phyloP scores from a whole-genome alignment of 2,888 invertebrate genomes.

The Ophonus ardosiacus region DNA sequence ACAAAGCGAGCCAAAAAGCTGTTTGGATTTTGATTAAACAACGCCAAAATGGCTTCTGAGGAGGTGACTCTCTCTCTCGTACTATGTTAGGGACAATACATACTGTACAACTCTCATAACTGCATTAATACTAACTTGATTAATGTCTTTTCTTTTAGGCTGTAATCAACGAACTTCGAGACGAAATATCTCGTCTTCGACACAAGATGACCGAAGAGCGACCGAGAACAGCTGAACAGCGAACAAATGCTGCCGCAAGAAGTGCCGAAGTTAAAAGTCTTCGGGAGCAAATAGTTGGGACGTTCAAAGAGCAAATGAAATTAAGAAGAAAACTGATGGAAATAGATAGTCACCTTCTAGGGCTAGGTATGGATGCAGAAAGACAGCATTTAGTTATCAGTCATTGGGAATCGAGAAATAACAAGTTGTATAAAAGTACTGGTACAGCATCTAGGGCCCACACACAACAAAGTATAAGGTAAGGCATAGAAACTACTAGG shows the following conservation, averaged over 20 bases:
- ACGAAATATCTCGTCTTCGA: conserved; percentile 89
- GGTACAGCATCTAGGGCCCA: conserved; percentile 79
- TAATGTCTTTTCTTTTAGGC: conserved; percentile 71
- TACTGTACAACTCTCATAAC: too few species aligned
- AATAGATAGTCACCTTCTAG: conserved; percentile 91
- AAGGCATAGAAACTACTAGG: too few species aligned
- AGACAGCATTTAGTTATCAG: conserved; percentile 92
- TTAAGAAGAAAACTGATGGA: conserved; percentile 91
- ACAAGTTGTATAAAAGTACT: conserved; percentile 82
- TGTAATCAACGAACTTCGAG: conserved; percentile 88
- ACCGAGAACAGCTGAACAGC: conserved; percentile 76
- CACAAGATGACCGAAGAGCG: conserved; percentile 88
- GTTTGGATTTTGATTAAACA: too few species aligned
- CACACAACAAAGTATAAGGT: conserved; percentile 81
- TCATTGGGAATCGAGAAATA: conserved; percentile 92
- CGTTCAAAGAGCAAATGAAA: conserved; percentile 96
- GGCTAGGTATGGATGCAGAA: conserved; percentile 92
- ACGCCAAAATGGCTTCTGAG: too few species aligned
- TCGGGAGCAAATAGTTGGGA: conserved; percentile 90
- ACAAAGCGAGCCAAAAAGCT: too few species aligned
- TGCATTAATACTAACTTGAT: too few species aligned
- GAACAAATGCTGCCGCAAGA: conserved; percentile 71
- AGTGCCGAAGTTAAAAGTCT: conserved; percentile 78
- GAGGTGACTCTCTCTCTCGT: too few species aligned
- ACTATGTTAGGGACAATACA: too few species aligned